Percentiles rank a stretch among this genome's conserved stretches.
phyloP scores from a whole-genome alignment of 2,113 vertebrate species.

The Charadrius vociferus region DNA sequence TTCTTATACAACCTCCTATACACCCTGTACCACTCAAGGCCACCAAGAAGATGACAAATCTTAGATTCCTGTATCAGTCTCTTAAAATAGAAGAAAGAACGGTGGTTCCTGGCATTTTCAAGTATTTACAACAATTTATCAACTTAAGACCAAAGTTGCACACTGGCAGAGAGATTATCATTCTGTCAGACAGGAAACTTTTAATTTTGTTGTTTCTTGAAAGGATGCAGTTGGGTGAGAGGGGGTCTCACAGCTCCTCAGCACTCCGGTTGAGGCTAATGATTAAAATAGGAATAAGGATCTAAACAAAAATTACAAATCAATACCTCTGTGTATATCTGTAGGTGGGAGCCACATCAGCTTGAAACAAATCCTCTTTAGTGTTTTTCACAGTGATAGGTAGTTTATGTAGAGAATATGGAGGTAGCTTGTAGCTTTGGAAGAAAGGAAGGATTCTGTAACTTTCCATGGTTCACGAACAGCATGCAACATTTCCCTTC shows the following conservation, averaged over 20 bases:
- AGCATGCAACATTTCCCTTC: background rate
- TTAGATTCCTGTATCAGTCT: background rate
- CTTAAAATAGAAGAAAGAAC: background rate
- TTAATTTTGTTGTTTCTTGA: background rate
- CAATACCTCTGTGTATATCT: background rate
- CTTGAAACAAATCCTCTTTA: background rate
- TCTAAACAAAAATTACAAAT: background rate
- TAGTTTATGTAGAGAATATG: background rate
- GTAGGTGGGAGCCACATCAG: background rate
- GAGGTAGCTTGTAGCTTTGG: background rate
- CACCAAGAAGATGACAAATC: background rate
- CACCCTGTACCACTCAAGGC: background rate
- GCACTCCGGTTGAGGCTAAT: background rate
- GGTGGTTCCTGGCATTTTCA: background rate
- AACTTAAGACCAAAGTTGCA: background rate
- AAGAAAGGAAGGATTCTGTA: slow-evolving; percentile 3
- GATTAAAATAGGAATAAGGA: background rate
- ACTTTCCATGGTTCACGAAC: background rate
- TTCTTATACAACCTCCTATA: background rate
- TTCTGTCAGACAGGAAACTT: background rate
- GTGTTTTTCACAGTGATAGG: background rate
- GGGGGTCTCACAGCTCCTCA: background rate
- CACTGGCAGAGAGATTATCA: background rate
- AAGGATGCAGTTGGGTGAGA: background rate
- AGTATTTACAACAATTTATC: background rate